Evolutionary conservation across 2,113 vertebrate species (phyloP).

Genomic region (Myxocyprinus asiaticus): DNA sequence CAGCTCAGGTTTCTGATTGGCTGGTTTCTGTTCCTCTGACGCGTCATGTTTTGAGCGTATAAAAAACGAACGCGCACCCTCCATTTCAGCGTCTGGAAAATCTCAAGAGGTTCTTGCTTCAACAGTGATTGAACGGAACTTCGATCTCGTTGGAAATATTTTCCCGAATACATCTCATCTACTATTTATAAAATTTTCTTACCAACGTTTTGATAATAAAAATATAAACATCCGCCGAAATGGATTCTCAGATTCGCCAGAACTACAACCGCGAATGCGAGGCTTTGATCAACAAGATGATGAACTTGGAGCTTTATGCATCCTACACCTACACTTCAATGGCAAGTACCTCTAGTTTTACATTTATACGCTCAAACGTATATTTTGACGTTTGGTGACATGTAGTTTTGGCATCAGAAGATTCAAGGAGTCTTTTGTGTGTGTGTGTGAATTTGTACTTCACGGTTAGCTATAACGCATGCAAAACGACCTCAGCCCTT

Average conservation of each 20-base stretch:
- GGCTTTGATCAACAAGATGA: constrained; percentile 78
- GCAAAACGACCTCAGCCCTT: not conserved
- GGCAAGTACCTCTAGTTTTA: constrained; percentile 64
- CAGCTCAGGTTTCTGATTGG: constrained; percentile 33
- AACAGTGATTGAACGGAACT: constrained; percentile 89
- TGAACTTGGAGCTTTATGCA: constrained; percentile 84
- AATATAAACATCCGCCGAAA: constrained; percentile 49
- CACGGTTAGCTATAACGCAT: not conserved
- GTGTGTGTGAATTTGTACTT: too few relatives aligned
- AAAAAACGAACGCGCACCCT: not conserved
- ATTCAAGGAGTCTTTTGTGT: not conserved
- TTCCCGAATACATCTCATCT: not conserved
- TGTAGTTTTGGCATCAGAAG: not conserved
- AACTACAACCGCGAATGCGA: constrained; percentile 83
- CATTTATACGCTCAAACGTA: not conserved
- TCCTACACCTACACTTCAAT: constrained; percentile 84
- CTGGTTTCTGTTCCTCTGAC: not conserved
- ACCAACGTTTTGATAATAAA: constrained; percentile 55
- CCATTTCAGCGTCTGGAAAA: constrained; percentile 25
- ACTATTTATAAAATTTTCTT: constrained; percentile 23
- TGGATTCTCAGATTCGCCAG: constrained; percentile 80
- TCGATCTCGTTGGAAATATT: constrained; percentile 26
- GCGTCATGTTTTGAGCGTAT: constrained; percentile 28
- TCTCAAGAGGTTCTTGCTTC: constrained; percentile 73
- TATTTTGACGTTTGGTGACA: not conserved